Evolutionary conservation across 2,797 vertebrate genomes (phyloP), one percentile per base, ranked within the genome.

Genomic region (Cynodonichthys magdalenae): DNA sequence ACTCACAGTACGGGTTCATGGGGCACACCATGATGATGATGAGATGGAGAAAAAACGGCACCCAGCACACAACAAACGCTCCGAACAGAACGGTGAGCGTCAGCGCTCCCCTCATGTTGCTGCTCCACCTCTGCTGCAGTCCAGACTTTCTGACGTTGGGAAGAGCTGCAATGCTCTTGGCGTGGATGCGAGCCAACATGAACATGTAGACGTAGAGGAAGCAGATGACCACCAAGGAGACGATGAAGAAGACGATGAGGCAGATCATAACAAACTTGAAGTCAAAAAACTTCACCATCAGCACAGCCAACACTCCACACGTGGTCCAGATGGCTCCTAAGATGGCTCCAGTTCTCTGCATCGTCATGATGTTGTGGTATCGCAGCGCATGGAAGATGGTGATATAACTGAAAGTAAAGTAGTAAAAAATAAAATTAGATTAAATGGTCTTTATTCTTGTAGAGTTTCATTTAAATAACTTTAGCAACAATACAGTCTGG

Each of bases 121-220:
- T 78, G 71, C 91, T 76, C 71, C 84, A 70, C 48, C 80, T 41
- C 29, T 65, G 55, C 7, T 73, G 77, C 1, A 17, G 61, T 0
- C 44, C 62, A 6, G 56, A 44, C 27, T 36, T 83, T 12, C 68
- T 44, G 56, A 71, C 75, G 7, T 85, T 88, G 0, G 95, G 91
- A 58, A 96, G 85, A 0, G 93, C 89, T 0, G 93, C 91, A 0
- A 96, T 97, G 81, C 90, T 95, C 62, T 88, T 94, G 60, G 95
- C 93, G 0, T 99, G 97, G 44, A 95, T 88, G 14, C 92, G 95
- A 0, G 96, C 96, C 77, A 98, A 69, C 66, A 97, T 89, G 66
- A 99, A 97, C 95, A 99, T 99, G 77, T 96, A 96, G 42, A 95
- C 67, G 0, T 99, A 99, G 17, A 99, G 95, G 55, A 95, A 94